These are phyloP conservation scores for Diachasmimorpha longicaudata DNA, from an alignment of 1,140 invertebrate species.

Conservation along the genomic window DNA sequence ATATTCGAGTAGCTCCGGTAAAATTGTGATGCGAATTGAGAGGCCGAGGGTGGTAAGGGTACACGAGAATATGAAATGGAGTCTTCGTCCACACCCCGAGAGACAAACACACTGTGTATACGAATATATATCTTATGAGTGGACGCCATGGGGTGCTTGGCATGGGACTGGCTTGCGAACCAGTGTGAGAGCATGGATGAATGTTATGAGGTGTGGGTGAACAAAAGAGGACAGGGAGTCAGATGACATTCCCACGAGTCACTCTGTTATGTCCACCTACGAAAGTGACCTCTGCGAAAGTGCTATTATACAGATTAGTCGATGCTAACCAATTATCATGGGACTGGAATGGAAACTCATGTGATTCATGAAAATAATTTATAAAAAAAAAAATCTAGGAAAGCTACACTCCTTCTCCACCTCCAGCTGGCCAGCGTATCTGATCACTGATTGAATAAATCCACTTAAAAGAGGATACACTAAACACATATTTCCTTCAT, in stretches of 20 bases:
- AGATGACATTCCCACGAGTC: neutral
- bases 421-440: too few relatives aligned
- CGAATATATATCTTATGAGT: neutral
- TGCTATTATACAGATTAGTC: neutral
- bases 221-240: neutral
- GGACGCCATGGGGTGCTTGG: neutral
- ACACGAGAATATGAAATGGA: neutral
- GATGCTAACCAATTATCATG: neutral
- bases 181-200: neutral
- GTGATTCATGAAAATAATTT: too few relatives aligned
- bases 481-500: too few relatives aligned
- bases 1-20: slow-evolving; percentile 34
- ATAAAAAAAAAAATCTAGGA: too few relatives aligned
- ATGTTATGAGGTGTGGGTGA: neutral
- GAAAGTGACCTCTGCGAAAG: neutral
- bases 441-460: too few relatives aligned
- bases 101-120: neutral
- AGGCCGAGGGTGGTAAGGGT: neutral
- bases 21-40: slow-evolving; percentile 26
- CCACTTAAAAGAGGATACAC: too few relatives aligned
- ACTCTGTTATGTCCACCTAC: neutral
- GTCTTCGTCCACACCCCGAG: neutral
- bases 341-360: neutral
- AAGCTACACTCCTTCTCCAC: too few relatives aligned
- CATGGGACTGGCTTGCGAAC: neutral